A percentile compares a stretch with the other conserved stretches of the same genome.
phyloP scores from a whole-genome alignment of 1,140 invertebrate genomes.

The Wasmannia auropunctata region DNA sequence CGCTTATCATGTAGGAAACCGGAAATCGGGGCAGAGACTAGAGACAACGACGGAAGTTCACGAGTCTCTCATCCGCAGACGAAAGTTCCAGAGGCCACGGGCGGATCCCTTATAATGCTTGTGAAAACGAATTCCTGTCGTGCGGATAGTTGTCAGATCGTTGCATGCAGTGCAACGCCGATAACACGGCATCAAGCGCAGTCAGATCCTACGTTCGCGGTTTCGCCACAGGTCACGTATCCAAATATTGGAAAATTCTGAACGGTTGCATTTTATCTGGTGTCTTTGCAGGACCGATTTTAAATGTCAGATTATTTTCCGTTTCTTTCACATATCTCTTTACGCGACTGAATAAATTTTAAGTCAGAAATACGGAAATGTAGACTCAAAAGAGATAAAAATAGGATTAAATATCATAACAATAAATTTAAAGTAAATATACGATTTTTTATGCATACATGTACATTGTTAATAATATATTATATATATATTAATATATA shows the following conservation, averaged over 20 bases:
- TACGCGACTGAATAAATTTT: not conserved
- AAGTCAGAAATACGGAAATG: not conserved
- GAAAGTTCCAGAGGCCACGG: conserved; percentile 7
- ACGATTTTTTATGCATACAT: not conserved
- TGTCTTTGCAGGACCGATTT: not conserved
- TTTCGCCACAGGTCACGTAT: conserved; percentile 13
- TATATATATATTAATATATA: no score
- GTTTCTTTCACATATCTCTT: not conserved
- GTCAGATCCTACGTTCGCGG: not conserved
- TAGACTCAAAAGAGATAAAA: not conserved
- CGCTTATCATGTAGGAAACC: conserved; percentile 29
- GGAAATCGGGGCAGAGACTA: conserved; percentile 6
- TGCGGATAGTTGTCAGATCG: not conserved
- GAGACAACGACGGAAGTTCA: conserved; percentile 44
- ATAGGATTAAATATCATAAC: not conserved
- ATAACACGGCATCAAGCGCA: conserved; percentile 12
- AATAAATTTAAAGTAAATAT: not conserved
- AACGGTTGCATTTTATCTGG: not conserved
- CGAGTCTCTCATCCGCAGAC: not conserved
- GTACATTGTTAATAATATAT: no score
- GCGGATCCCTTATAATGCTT: not conserved
- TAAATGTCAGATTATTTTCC: not conserved
- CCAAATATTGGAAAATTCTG: conserved; percentile 11
- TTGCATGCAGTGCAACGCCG: conserved; percentile 16
- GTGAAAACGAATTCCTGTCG: conserved; percentile 11